phyloP scores from a whole-genome alignment of 2,113 vertebrate genomes.

The Gopherus flavomarginatus region DNA sequence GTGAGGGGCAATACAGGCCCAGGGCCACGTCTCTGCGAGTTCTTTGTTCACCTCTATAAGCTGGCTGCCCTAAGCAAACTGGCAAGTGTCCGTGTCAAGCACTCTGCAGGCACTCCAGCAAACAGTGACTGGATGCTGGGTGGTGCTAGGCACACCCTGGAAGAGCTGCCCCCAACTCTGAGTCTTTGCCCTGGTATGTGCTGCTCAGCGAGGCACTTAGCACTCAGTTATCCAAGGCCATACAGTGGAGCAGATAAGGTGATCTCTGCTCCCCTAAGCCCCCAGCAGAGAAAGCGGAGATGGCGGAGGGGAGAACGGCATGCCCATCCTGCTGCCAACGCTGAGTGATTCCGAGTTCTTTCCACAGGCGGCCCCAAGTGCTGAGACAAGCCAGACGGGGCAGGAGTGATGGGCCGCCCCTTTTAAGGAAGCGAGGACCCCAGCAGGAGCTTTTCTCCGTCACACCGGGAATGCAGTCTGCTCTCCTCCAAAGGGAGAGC shows the following conservation, averaged over 20 bases:
- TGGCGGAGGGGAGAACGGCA: not conserved
- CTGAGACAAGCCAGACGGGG: slow-evolving; percentile 65
- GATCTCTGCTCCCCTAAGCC: not conserved
- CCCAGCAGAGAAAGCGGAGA: not conserved
- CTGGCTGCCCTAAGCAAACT: not conserved
- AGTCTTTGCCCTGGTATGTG: not conserved
- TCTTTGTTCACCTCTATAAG: not conserved
- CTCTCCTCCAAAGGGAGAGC: not conserved
- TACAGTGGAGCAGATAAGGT: not conserved
- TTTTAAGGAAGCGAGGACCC: slow-evolving; percentile 73
- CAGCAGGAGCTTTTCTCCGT: slow-evolving; percentile 51
- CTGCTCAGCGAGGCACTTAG: not conserved
- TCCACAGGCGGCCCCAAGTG: accelerated
- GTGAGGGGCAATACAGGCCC: not conserved
- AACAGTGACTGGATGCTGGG: not conserved
- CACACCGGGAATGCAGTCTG: not conserved
- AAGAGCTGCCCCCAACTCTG: not conserved
- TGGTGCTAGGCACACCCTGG: not conserved
- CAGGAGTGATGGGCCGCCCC: slow-evolving; percentile 67
- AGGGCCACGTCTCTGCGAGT: not conserved
- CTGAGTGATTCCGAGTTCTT: not conserved
- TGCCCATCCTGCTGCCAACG: not conserved
- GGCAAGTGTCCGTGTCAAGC: not conserved
- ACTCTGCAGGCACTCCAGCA: not conserved
- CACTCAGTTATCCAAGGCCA: not conserved